Evolutionary conservation across 2,797 vertebrate genomes (phyloP).

Genomic region (Falco novaeseelandiae): DNA sequence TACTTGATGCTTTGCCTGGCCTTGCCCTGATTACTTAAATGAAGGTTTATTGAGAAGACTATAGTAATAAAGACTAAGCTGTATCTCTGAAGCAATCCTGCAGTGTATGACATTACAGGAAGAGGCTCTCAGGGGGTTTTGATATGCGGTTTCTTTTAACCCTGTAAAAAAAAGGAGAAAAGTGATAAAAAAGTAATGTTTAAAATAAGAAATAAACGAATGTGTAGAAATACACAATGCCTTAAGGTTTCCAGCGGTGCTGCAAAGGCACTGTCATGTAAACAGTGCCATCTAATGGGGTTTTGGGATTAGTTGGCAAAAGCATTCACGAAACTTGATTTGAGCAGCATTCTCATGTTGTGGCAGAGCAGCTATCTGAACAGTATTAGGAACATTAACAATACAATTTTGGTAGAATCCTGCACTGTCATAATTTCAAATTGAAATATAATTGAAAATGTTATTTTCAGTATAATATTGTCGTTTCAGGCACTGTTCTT

Average conservation of each 20-base stretch:
- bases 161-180: not conserved
- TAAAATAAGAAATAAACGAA: slow-evolving; percentile 22
- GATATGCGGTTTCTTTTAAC: not conserved
- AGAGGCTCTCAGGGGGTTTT: not conserved
- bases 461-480: not conserved
- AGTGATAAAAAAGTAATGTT: not conserved
- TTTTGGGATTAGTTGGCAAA: not conserved
- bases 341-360: not conserved
- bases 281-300: slow-evolving; percentile 73
- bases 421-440: not conserved
- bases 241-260: not conserved
- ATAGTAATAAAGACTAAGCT: not conserved
- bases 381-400: not conserved
- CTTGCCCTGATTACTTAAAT: slow-evolving; percentile 8
- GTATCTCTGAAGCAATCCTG: not conserved
- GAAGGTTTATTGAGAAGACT: not conserved
- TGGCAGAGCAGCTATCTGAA: not conserved
- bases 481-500: not conserved
- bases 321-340: not conserved
- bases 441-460: not conserved
- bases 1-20: not conserved
- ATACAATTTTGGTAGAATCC: not conserved
- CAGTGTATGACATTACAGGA: not conserved
- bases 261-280: not conserved
- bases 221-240: not conserved